Evolutionary conservation across 2,113 vertebrate genomes (phyloP).

Genomic region (Morone chrysops): DNA sequence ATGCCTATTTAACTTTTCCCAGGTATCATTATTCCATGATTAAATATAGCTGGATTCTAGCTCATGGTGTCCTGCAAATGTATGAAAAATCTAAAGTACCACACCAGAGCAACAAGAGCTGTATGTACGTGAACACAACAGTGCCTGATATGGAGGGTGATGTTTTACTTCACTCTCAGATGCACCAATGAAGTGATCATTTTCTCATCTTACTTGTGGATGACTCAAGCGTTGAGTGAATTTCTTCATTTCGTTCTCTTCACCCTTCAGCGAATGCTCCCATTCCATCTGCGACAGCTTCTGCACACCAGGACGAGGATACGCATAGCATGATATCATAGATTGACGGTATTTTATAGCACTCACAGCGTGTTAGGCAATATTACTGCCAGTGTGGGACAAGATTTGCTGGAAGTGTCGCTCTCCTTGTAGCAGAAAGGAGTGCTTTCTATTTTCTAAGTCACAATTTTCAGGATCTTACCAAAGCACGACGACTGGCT

Average conservation of each 20-base stretch:
- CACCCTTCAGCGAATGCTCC: constrained; percentile 40
- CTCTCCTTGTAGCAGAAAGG: constrained; percentile 34
- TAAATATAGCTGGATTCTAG: constrained; percentile 24
- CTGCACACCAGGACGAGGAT: constrained; percentile 59
- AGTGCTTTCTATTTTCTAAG: constrained; percentile 21
- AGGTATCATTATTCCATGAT: constrained; percentile 13
- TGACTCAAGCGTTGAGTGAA: constrained; percentile 47
- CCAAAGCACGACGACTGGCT: constrained; percentile 14
- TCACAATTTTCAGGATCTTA: constrained; percentile 37
- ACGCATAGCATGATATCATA: constrained; percentile 66
- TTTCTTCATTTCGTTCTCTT: constrained; percentile 56
- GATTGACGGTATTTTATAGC: constrained; percentile 63
- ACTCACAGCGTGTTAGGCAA: constrained; percentile 59
- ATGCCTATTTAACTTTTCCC: constrained; percentile 11
- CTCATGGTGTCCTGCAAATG: constrained; percentile 31
- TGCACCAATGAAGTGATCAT: constrained; percentile 43
- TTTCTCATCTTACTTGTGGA: constrained; percentile 45
- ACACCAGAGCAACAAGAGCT: constrained; percentile 26
- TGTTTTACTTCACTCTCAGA: constrained; percentile 35
- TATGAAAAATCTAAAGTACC: constrained; percentile 24
- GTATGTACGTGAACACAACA: not conserved
- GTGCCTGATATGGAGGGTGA: not conserved
- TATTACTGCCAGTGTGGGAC: constrained; percentile 60
- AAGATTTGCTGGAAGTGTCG: constrained; percentile 37
- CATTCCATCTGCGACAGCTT: constrained; percentile 57